Percentiles rank a stretch among this genome's conserved stretches.
Conservation (phyloP, 1,140 invertebrate genomes). For the Theocolax elegans region DNA sequence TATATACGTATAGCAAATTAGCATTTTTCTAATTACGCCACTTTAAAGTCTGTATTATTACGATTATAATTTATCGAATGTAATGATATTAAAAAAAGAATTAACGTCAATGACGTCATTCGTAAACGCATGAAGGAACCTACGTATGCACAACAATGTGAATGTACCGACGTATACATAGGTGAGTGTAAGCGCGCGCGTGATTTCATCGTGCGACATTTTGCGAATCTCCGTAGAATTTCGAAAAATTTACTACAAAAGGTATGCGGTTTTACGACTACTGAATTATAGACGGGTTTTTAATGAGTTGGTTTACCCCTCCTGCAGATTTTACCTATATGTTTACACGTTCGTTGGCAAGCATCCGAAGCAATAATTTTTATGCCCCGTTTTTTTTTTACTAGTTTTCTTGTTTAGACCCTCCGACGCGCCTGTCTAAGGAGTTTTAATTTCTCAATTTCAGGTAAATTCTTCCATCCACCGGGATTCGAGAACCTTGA, state of each 20-base stretch:
- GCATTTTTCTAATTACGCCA: too few species aligned
- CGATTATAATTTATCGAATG: too few species aligned
- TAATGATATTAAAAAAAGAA: too few species aligned
- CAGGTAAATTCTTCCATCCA: not conserved
- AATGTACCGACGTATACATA: too few species aligned
- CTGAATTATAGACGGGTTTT: conserved; percentile 38
- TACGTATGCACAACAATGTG: too few species aligned
- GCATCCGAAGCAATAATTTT: conserved; percentile 24
- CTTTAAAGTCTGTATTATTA: too few species aligned
- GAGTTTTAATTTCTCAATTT: conserved; percentile 25
- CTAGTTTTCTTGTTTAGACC: not conserved
- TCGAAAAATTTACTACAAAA: conserved; percentile 4
- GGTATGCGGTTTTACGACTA: conserved; percentile 24
- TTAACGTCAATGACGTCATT: too few species aligned
- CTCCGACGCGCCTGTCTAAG: too few species aligned
- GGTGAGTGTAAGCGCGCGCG: not conserved
- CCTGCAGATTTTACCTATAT: conserved; percentile 1
- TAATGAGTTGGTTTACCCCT: conserved; percentile 28
- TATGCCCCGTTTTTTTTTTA: not conserved
- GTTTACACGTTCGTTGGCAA: conserved; percentile 24
- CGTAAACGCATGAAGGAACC: too few species aligned
- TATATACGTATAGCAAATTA: too few species aligned
- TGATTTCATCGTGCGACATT: conserved; percentile 9
- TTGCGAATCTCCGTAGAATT: too few species aligned
- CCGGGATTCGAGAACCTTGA: too few species aligned